Evolutionary conservation across 1,140 invertebrate genomes (phyloP).

Genomic region (Drosophila asahinai): DNA sequence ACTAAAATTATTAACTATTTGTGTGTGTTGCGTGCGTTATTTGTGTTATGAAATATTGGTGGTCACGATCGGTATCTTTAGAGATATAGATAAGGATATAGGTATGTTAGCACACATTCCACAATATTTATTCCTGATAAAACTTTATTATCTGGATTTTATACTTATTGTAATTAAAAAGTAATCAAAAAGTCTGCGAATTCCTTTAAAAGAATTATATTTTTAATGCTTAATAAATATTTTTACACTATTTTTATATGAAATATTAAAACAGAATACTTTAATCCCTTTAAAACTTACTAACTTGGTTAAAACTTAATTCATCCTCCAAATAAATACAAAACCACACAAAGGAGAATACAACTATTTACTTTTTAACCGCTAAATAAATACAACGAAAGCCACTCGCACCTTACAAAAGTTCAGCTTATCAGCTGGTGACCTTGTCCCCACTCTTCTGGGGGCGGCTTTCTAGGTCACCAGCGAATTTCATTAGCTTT

Average conservation of each 20-base stretch:
- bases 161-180: not conserved
- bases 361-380: not conserved
- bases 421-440: conserved; percentile 41
- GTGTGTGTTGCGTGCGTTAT: not conserved
- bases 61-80: not conserved
- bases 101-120: not conserved
- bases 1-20: not conserved
- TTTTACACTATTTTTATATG: not conserved
- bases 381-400: conserved; percentile 2
- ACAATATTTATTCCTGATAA: not conserved
- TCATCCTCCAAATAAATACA: no score
- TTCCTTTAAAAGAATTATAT: no score
- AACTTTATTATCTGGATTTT: no score
- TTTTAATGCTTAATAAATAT: no score
- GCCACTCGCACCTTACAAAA: conserved; percentile 1
- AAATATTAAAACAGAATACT: no score
- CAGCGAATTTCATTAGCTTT: conserved; percentile 38
- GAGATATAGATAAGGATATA: not conserved
- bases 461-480: conserved; percentile 31
- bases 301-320: not conserved
- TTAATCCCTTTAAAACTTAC: no score
- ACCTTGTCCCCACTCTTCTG: conserved; percentile 16
- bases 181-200: not conserved
- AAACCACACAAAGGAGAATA: not conserved
- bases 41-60: not conserved